Evolutionary conservation across 2,888 invertebrate genomes (phyloP).

Genomic region (Pelosia muscerda): DNA sequence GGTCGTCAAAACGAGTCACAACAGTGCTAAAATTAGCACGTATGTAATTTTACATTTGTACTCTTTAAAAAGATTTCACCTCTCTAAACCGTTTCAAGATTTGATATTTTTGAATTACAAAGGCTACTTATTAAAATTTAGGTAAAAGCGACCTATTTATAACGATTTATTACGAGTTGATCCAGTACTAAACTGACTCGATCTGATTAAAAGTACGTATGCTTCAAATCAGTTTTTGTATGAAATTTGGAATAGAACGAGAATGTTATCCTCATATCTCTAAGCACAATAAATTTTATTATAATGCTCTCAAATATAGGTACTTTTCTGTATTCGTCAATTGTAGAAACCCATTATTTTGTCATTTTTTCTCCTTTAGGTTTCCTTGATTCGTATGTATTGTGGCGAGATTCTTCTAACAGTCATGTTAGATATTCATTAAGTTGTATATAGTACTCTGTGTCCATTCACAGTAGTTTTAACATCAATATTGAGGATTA

Average conservation of each 20-base stretch:
- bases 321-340: not conserved
- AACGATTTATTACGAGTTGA: not conserved
- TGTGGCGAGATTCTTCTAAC: not conserved
- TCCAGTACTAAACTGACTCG: no score
- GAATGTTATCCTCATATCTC: not conserved
- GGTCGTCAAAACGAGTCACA: not conserved
- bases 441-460: not conserved
- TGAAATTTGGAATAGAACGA: not conserved
- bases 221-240: not conserved
- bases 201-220: no score
- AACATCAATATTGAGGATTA: not conserved
- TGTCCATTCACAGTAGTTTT: not conserved
- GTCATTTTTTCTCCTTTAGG: not conserved
- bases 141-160: not conserved
- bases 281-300: not conserved
- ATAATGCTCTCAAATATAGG: not conserved
- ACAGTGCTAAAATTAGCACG: no score
- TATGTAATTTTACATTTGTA: no score
- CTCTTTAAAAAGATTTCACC: no score
- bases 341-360: not conserved
- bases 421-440: not conserved
- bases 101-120: no score
- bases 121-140: not conserved
- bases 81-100: no score
- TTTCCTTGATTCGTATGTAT: no score